Base-by-base conservation (phyloP, 1,140 invertebrate genomes). In the Drosophila eugracilis region DNA sequence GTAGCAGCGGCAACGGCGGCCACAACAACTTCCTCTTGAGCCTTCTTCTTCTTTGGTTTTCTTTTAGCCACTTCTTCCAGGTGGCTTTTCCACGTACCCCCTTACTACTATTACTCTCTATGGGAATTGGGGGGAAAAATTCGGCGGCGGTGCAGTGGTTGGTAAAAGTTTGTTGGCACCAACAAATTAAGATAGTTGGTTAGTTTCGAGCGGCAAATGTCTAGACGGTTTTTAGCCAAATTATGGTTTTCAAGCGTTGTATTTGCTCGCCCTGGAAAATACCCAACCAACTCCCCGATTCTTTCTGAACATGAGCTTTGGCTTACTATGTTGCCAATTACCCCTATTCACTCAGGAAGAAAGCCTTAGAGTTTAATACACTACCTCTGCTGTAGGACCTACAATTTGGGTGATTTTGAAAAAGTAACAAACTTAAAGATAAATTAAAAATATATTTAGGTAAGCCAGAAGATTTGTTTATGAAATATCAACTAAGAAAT, bases 151-250 rank as follows among this genome's bases (percentile, higher is more conserved):
- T 48, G 17, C 36, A 36, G 54, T 48, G 42, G 39, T 22, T 12
- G 50, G 72, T 17, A 73, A 85, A 85, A 85, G 81, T 85, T 85
- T 80, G 74, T 77, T 75, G 83, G 62, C 77, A 77, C 77, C 81
- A 88, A 85, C 81, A 86, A 86, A 85, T 85, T 85, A 85, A 85
- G 81, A 85, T 85, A 85, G 80, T 85, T 84, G 78, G 71, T 65
- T 78, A 69, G 76, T 63, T 63, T 60, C 77, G 62, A 72, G 59
- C 65, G 60, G 65, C 60, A 65, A 70, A 70, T 70, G 83, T 86
- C 83, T 86, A 86, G 83, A 86, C 83, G 74, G 78, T 86, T 88
- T 83, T 81, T 86, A 86, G 78, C 80, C 83, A 86, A 86, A 86
- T 86, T 86, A 86, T 86, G 83, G 83, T 78, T 83, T 86, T 83